Evolutionary conservation across 1,140 invertebrate species (phyloP).

Genomic region (Drosophila elegans): DNA sequence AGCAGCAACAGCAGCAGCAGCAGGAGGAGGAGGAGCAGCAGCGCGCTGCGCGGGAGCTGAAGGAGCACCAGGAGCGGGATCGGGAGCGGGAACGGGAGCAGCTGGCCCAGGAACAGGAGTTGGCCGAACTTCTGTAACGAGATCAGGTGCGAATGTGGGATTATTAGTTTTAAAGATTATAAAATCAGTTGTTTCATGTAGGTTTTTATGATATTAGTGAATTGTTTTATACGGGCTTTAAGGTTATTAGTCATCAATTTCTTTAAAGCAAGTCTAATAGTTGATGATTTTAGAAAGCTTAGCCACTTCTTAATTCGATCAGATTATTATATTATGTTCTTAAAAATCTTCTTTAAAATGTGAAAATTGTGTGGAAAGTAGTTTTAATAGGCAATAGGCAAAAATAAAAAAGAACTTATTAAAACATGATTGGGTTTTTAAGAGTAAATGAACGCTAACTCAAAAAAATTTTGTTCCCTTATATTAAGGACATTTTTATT

Average conservation of each 20-base stretch:
- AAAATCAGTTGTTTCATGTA: neutral
- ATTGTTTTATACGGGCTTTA: too few species aligned
- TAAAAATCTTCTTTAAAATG: too few species aligned
- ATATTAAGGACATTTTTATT: too few species aligned
- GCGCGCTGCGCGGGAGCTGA: constrained; percentile 33
- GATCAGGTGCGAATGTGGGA: constrained; percentile 16
- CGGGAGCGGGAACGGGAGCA: constrained; percentile 15
- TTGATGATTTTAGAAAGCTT: neutral
- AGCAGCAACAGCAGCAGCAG: constrained; percentile 84
- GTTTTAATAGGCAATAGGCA: too few species aligned
- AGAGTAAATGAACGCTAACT: too few species aligned
- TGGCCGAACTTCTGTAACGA: constrained; percentile 37
- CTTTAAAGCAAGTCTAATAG: neutral
- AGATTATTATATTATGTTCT: too few species aligned
- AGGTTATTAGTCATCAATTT: neutral
- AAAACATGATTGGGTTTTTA: too few species aligned
- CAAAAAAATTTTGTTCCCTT: too few species aligned
- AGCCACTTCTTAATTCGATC: too few species aligned
- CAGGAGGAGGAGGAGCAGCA: constrained; percentile 66
- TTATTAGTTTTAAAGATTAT: neutral
- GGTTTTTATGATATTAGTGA: neutral
- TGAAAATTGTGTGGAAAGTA: too few species aligned
- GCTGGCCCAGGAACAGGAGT: constrained; percentile 9
- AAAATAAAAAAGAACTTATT: too few species aligned
- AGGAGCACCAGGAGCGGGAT: constrained; percentile 52